A percentile compares a stretch with the other conserved stretches of the same genome.
phyloP scores from a whole-genome alignment of 2,888 invertebrate species.

The Ctena decussata region DNA sequence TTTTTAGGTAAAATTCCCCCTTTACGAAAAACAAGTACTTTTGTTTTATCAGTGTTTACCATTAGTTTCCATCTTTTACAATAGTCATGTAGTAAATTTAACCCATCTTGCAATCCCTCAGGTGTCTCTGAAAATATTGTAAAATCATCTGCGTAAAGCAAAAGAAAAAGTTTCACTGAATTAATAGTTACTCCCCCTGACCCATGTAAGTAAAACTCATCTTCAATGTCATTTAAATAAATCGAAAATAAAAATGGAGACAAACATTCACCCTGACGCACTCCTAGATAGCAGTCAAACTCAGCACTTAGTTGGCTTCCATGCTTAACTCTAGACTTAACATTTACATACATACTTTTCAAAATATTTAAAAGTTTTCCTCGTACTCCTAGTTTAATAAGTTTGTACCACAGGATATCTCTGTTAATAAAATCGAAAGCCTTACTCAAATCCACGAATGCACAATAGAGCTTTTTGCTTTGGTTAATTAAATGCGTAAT shows the following conservation, averaged over 20 bases:
- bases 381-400: constrained; percentile 1
- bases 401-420: constrained; percentile 4
- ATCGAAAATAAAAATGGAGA: constrained; percentile 14
- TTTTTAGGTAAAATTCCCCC: background rate
- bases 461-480: no score
- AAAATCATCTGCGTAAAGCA: constrained; percentile 9
- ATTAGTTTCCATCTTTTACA: background rate
- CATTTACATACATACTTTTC: constrained; percentile 1
- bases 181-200: background rate
- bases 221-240: constrained; percentile 14
- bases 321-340: background rate
- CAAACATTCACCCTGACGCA: constrained; percentile 5
- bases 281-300: background rate
- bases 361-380: background rate
- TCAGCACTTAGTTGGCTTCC: background rate
- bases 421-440: constrained; percentile 9
- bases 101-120: background rate
- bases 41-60: constrained; percentile 6
- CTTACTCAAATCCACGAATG: background rate
- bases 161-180: background rate
- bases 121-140: background rate
- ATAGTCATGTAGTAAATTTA: background rate
- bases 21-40: background rate
- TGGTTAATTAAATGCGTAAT: no score
- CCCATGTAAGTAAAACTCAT: background rate